Evolutionary conservation across 1,140 invertebrate genomes (phyloP), one percentile per base, ranked within the genome.

Genomic region (Archivesica marissinica): DNA sequence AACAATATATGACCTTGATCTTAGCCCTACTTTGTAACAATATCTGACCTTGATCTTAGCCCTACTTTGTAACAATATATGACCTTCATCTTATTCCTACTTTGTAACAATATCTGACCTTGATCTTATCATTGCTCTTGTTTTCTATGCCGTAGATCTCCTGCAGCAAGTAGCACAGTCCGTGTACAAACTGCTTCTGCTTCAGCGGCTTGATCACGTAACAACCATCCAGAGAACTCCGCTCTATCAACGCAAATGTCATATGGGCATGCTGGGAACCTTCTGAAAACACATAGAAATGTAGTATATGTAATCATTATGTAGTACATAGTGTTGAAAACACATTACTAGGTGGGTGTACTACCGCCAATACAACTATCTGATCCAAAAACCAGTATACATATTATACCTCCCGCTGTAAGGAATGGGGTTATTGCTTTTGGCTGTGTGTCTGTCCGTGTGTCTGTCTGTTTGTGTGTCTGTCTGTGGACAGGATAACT

Each of bases 141-240:
- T 99, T 99, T 95, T 99, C 99, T 92, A 99, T 99, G 15, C 99
- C 99, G 94, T 99, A 99, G 90, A 99, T 99, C 95, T 99, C 99
- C 95, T 99, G 99, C 44, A 99, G 94, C 41, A 99, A 95, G 93
- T 99, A 99, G 92, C 97, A 97, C 13, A 99, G 95, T 0, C 99
- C 99, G 95, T 99, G 98, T 0, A 99, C 98, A 94, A 98, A 99
- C 44, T 99, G 95, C 93, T 99, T 99, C 93, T 99, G 99, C 94
- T 99, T 99, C 0, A 99, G 95, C 0, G 99, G 98, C 94, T 99
- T 99, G 44, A 99, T 93, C 11, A 97, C 96, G 92, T 97, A 99
- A 3, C 96, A 96, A 25, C 96, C 97, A 52, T 94, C 92, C 28
- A 85, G 61, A 33, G 88, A 88, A 93, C 98, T 97, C 93, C 97